Conservation (phyloP, 2,113 vertebrate genomes). For the Alouatta palliata region DNA sequence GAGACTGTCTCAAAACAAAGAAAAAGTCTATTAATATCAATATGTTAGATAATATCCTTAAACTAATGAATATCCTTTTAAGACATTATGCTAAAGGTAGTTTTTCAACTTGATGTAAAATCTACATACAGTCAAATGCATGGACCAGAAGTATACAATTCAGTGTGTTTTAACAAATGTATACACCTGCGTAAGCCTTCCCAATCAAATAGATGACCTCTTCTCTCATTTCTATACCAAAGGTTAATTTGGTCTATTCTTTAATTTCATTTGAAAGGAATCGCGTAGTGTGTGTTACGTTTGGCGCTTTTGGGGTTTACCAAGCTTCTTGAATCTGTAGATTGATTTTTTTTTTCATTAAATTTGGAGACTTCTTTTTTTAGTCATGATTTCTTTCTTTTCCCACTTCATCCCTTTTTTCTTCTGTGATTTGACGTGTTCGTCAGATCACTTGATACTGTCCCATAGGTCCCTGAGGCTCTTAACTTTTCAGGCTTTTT, state of each 20-base stretch:
- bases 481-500: not conserved
- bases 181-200: not conserved
- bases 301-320: not conserved
- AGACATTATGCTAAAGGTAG: not conserved
- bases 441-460: not conserved
- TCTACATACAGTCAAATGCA: not conserved
- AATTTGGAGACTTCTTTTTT: not conserved
- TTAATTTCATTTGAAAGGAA: constrained; percentile 8
- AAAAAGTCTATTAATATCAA: not conserved
- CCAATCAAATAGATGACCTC: not conserved
- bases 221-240: not conserved
- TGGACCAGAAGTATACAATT: not conserved
- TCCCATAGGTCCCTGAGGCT: not conserved
- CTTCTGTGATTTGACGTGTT: not conserved
- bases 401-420: not conserved
- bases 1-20: no score
- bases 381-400: not conserved
- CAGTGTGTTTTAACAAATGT: not conserved
- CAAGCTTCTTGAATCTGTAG: not conserved
- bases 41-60: not conserved
- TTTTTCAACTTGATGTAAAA: not conserved
- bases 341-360: not conserved
- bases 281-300: not conserved
- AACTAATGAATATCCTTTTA: not conserved
- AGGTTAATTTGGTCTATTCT: not conserved